Evolutionary conservation across 2,797 vertebrate species (phyloP), one percentile per base, ranked within the genome.

Genomic region (Parauchenoglanis punctatus): DNA sequence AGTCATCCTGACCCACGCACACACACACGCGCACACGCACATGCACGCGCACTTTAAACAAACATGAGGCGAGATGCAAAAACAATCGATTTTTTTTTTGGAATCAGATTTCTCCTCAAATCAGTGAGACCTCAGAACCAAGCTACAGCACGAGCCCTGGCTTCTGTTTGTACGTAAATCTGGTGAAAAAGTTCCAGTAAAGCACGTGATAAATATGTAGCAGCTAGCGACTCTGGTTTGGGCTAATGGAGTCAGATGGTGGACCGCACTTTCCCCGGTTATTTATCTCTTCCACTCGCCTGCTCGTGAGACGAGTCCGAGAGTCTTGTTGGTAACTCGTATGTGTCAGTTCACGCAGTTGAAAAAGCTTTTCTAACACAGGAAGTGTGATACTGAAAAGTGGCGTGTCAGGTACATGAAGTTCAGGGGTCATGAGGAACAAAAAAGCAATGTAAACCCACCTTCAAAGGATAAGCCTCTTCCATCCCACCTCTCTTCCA

Each of bases 341-440:
- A 85, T 86, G 49, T 65, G 77, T 85, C 46, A 44, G 20, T 44
- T 56, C n/a, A 49, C 15, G 35, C 13, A 23, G 40, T 67, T 75
- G 54, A 23, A 67, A 5, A 11, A 7, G 76, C 28, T 46, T 73
- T 77, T 83, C 7, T 63, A 83, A 85, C 67, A 65, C 90, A 92
- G 58, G 91, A 94, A 93, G 92, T 90, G 61, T 88, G 86, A 92
- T 87, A 87, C 84, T 54, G 84, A 92, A 91, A 91, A 91, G 75
- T 72, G 86, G 84, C 87, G 84, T 82, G 89, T 93, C 93, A 94
- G 93, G 93, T 94, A 91, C 85, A 91, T 85, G 86, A 54, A 89
- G 92, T 92, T 93, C 90, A 92, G 87, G 89, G 93, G 93, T 92
- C 91, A 81, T 80, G 90, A 92, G 91, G 87, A 93, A 94, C 93